Evolutionary conservation across 2,797 vertebrate species (phyloP).

Genomic region (Oryzias sinensis): DNA sequence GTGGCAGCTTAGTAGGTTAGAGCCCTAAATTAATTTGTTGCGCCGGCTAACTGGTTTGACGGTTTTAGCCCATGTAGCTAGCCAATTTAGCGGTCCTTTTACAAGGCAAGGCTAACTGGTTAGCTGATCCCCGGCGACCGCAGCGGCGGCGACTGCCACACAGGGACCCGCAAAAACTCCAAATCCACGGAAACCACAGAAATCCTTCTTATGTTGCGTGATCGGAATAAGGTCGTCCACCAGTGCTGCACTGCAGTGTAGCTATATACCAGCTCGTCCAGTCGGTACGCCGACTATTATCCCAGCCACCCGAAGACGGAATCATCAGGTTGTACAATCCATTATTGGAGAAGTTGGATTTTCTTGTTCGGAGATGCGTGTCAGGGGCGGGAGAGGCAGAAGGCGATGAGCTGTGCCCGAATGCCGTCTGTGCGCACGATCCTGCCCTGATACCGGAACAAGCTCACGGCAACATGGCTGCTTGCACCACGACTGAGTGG

Average conservation of each 20-base stretch:
- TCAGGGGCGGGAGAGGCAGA: conserved; percentile 44
- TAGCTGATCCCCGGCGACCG: conserved; percentile 48
- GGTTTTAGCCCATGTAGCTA: conserved; percentile 49
- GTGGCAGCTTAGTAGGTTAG: conserved; percentile 43
- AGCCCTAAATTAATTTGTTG: conserved; percentile 27
- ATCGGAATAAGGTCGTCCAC: conserved; percentile 67
- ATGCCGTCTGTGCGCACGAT: conserved; percentile 72
- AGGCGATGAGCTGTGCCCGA: conserved; percentile 68
- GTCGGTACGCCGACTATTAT: conserved; percentile 37
- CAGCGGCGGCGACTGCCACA: conserved; percentile 41
- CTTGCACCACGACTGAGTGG: conserved; percentile 74
- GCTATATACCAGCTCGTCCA: conserved; percentile 46
- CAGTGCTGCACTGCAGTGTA: conserved; percentile 68
- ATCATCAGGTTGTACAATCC: conserved; percentile 72
- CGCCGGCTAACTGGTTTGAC: conserved; percentile 22
- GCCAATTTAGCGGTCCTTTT: conserved; percentile 29
- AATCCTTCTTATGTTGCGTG: conserved; percentile 62
- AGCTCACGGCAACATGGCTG: conserved; percentile 83
- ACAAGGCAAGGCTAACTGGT: conserved; percentile 49
- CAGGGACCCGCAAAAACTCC: conserved; percentile 42
- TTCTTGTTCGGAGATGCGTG: conserved; percentile 49
- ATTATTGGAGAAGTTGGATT: conserved; percentile 51
- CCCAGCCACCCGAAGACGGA: conserved; percentile 27
- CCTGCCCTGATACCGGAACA: conserved; percentile 82
- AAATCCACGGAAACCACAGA: conserved; percentile 69